Conservation (phyloP, 2,888 invertebrate genomes). For the Pocota personata region DNA sequence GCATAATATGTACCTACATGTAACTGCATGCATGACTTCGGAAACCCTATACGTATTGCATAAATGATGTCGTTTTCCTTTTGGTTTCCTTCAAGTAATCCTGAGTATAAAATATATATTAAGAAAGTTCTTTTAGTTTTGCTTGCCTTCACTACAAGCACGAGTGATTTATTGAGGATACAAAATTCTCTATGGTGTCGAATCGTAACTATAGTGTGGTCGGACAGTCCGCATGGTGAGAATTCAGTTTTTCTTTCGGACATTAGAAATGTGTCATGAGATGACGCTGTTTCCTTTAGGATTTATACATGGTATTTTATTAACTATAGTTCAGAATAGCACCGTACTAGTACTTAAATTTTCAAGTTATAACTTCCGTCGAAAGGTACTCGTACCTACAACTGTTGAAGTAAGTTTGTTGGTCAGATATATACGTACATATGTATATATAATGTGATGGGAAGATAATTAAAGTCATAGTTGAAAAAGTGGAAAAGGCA, state of each 20-base stretch:
- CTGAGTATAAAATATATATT: slow-evolving; percentile 51
- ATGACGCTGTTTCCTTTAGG: background rate
- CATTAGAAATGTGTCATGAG: no score
- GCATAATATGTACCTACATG: no score
- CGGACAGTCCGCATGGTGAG: slow-evolving; percentile 10
- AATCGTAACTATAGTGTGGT: slow-evolving; percentile 2
- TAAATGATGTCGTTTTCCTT: slow-evolving; percentile 46
- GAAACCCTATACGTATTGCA: slow-evolving; percentile 40
- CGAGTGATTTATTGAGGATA: slow-evolving; percentile 43
- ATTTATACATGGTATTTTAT: background rate
- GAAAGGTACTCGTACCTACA: no score
- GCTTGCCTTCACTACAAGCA: background rate
- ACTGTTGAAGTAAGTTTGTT: no score
- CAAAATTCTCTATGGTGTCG: slow-evolving; percentile 28
- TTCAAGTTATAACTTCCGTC: no score
- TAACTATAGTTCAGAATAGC: no score
- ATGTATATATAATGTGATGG: no score
- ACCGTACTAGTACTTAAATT: no score
- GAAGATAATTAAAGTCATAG: no score
- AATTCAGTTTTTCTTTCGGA: background rate
- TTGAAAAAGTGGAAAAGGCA: no score
- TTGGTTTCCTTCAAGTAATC: slow-evolving; percentile 50
- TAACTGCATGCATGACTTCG: slow-evolving; percentile 50
- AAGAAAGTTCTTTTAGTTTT: slow-evolving; percentile 1
- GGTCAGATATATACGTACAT: no score